Evolutionary conservation across 2,113 vertebrate genomes (phyloP).

Genomic region (Atractosteus spatula): DNA sequence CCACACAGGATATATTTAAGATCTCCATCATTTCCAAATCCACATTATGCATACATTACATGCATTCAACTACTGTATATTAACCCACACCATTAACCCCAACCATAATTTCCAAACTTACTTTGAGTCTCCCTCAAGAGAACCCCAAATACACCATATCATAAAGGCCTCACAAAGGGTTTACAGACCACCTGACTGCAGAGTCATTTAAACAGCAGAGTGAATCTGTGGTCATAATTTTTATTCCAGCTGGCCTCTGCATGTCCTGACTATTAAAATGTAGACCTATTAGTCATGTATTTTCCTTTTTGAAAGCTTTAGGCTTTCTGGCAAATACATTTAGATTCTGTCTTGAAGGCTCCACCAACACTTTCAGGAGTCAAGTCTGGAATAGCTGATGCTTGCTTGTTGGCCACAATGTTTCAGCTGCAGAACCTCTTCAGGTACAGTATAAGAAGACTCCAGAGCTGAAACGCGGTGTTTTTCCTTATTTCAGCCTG

Average conservation of each 20-base stretch:
- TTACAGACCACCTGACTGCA: background rate
- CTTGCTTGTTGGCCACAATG: background rate
- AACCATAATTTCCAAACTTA: background rate
- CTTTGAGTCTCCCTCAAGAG: background rate
- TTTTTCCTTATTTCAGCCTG: too few relatives aligned
- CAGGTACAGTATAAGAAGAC: too few relatives aligned
- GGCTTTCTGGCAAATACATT: background rate
- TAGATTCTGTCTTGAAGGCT: background rate
- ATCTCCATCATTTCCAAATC: constrained; percentile 48
- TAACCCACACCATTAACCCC: background rate
- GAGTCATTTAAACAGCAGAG: background rate
- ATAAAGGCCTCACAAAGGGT: too few relatives aligned
- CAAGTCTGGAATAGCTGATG: too few relatives aligned
- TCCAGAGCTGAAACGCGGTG: too few relatives aligned
- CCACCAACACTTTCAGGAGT: background rate
- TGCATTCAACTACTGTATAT: background rate
- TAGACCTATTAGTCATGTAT: background rate
- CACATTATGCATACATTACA: constrained; percentile 9
- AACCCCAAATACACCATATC: background rate
- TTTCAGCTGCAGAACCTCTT: too few relatives aligned
- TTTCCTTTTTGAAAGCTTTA: background rate
- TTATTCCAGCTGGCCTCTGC: background rate
- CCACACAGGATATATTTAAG: constrained; percentile 51
- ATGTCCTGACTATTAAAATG: background rate
- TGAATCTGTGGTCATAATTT: background rate